Evolutionary conservation across 1,140 invertebrate species (phyloP), one percentile per base, ranked within the genome.

Genomic region (Muscidifurax raptorellus): DNA sequence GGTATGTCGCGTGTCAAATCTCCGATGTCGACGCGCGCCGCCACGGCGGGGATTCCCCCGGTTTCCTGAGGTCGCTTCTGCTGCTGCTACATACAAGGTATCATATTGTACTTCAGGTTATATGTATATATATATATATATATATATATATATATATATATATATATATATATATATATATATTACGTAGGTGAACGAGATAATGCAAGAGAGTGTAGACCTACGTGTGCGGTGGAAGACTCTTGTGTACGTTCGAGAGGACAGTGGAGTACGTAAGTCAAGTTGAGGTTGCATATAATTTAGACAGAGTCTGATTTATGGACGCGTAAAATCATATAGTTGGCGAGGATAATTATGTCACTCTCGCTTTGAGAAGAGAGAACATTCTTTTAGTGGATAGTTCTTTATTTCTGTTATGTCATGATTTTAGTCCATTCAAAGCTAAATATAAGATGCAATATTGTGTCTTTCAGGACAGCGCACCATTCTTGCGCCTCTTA

Each of bases 1-100:
- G 86, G 84, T 88, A 87, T 86, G 88, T 88, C 83, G 83, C 88
- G 84, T 88, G 88, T 89, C 86, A 89, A 88, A 88, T 89, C 86
- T 88, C 86, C 79, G 85, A 87, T 87, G 89, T 89, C 89, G 87
- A 87, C 87, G 87, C 86, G 86, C 44, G 44, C 86, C 83, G 66
- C 87, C 44, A 69, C 88, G 85, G 88, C 87, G 86, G 88, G 87
- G 85, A 84, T 83, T 83, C 87, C 22, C 25, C 12, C 9, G 28
- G 12, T 28, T 69, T 28, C 12, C 67, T 27, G 25, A 69, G 7
- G 9, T 69, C 67, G 25, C 10, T 30, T 47, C 15, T 6, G 52
- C 52, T 59, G 52, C 6, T 18, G 15, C 12, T 32, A 6, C 18
- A 6, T 18, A 59, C 52, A 59, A 18, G 52, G 52, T 59, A 59